Percentiles rank a stretch among this genome's conserved stretches.
These are phyloP conservation scores for Pelmatolapia mariae DNA, from an alignment of 2,113 vertebrate genomes.

Conservation along the genomic window DNA sequence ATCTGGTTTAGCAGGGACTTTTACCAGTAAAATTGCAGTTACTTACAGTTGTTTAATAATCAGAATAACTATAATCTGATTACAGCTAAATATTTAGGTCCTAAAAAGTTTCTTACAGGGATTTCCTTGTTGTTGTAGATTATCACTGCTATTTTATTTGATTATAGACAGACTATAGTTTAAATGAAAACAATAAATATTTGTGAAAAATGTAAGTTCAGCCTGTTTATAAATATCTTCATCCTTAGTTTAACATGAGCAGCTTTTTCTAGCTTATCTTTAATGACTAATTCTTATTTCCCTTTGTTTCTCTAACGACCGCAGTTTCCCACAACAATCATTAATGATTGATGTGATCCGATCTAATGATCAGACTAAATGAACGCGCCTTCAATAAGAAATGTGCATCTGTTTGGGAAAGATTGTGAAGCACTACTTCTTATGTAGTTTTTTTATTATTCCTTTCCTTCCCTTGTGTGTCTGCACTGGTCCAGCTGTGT, in stretches of 20 bases:
- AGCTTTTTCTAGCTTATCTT: not conserved
- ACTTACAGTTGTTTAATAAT: not conserved
- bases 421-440: not conserved
- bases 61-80: not conserved
- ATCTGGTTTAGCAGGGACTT: not conserved
- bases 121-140: not conserved
- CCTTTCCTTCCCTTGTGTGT: not conserved
- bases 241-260: not conserved
- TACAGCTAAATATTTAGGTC: not conserved
- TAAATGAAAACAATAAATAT: not conserved
- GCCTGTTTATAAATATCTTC: not conserved
- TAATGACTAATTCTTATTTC: not conserved
- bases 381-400: not conserved
- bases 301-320: not conserved
- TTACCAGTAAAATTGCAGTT: not conserved
- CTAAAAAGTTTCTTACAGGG: not conserved
- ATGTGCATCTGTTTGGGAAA: not conserved
- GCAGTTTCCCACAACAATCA: not conserved
- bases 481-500: conserved; percentile 24
- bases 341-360: conserved; percentile 1
- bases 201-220: not conserved
- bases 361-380: conserved; percentile 4
- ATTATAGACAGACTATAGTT: not conserved
- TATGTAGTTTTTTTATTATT: not conserved
- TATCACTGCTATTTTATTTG: not conserved